Conservation (phyloP, 2,113 vertebrate species). For the Spizaetus ornatus region DNA sequence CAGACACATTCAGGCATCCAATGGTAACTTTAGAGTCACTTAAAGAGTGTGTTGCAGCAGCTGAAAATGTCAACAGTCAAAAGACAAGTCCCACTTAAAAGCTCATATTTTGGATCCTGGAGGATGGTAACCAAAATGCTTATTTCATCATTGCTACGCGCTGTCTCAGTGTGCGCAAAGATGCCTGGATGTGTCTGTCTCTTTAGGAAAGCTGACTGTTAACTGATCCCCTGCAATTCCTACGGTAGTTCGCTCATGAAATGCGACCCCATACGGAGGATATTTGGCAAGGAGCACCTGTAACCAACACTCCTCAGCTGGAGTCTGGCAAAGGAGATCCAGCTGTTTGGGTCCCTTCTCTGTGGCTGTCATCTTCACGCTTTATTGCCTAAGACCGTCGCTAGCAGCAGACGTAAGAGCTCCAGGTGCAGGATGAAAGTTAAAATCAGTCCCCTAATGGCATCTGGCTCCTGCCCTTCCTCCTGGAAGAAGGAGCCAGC, state of each 20-base stretch:
- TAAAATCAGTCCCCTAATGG: not conserved
- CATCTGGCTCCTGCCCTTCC: not conserved
- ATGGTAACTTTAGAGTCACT: not conserved
- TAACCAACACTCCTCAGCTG: not conserved
- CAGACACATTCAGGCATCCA: not conserved
- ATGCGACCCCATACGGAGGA: not conserved
- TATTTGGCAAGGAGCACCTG: not conserved
- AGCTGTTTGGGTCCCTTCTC: not conserved
- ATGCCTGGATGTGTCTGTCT: not conserved
- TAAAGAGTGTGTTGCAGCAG: not conserved
- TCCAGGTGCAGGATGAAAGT: not conserved
- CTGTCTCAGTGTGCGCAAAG: not conserved
- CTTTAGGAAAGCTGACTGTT: not conserved
- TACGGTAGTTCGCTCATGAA: not conserved
- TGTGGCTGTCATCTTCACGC: not conserved
- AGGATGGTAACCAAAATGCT: not conserved
- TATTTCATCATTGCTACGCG: not conserved
- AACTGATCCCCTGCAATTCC: not conserved
- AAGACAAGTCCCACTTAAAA: not conserved
- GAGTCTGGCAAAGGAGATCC: not conserved
- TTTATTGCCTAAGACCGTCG: not conserved
- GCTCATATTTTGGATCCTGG: not conserved
- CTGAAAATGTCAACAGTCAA: slow-evolving; percentile 17
- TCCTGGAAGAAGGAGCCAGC: not conserved
- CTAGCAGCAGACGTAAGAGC: not conserved